Conservation (phyloP, 30 jellyfish, hydroid and myxozoan species). For the Pelagia noctiluca region DNA sequence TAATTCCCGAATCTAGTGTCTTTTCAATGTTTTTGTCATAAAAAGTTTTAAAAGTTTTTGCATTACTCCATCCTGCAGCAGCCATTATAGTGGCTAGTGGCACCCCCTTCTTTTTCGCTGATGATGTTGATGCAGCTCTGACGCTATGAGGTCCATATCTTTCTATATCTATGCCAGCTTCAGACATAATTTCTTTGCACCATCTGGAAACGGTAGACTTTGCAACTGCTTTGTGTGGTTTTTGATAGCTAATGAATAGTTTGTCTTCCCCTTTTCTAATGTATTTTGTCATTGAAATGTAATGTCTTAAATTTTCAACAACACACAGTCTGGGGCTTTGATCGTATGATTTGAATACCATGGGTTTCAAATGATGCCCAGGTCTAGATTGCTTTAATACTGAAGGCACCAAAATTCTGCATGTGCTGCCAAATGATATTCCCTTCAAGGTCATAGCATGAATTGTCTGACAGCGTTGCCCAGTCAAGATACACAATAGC, state of each 20-base stretch:
- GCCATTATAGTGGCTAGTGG: slow-evolving; percentile 25
- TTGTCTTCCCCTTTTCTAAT: slow-evolving; percentile 4
- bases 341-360: neutral
- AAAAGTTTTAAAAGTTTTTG: slow-evolving; percentile 16
- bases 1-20: no score
- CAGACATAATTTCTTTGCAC: slow-evolving; percentile 35
- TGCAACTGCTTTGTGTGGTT: slow-evolving; percentile 42
- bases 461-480: slow-evolving; percentile 10
- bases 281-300: neutral
- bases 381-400: slow-evolving; percentile 17
- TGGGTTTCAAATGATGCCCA: slow-evolving; percentile 17
- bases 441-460: slow-evolving; percentile 4
- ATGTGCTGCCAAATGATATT: slow-evolving; percentile 11
- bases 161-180: slow-evolving; percentile 21
- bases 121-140: slow-evolving; percentile 56
- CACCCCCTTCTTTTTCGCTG: slow-evolving; percentile 26
- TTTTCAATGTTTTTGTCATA: slow-evolving; percentile 15
- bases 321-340: slow-evolving; percentile 26
- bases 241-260: slow-evolving; percentile 27
- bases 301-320: slow-evolving; percentile 10
- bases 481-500: slow-evolving; percentile 9
- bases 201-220: slow-evolving; percentile 25
- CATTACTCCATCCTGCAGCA: slow-evolving; percentile 37
- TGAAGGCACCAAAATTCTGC: slow-evolving; percentile 30
- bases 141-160: slow-evolving; percentile 23